Base-by-base conservation (phyloP, 2,888 invertebrate genomes). In the Stenodera caucasica region DNA sequence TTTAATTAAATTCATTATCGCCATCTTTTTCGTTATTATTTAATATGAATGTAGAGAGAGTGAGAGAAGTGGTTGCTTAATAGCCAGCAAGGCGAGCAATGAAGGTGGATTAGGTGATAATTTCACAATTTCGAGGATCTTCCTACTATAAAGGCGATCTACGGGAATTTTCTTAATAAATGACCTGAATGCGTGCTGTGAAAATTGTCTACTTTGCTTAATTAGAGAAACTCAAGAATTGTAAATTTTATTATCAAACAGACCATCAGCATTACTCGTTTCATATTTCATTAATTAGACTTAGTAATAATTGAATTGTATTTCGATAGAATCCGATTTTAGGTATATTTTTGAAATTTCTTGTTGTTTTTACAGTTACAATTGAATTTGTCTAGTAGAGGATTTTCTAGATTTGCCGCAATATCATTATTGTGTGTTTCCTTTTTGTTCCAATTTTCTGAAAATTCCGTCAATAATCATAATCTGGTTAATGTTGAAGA, bases 131-230 rank as follows among this genome's bases (percentile, higher is more conserved):
- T 45, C 5, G 21, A 18, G 45, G 11, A 7, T 11, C 18, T 45
- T 45, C 15, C n/a, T n/a, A 45, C n/a, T n/a, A n/a, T n/a, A n/a
- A n/a, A 4, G 21, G 21, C 18, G 15, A 21, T 21, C 12, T 21
- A 21, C 8, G n/a, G n/a, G 45, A 18, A 45, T 45, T 21, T 21
- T 45, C 15, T 45, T 45, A 45, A 45, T 45, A 45, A 45, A 45
- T 21, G 21, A 5, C 15, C 21, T 8, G 21, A 8, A 15, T 37
- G 14, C 8, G 15, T 15, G n/a, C 37, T 37, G 37, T 37, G 37
- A 37, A 37, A 15, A 45, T 21, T 45, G 6, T 18, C 35, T 35
- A 15, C 21, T 45, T 21, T 18, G 15, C 45, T 45, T 45, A 45
- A 45, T 45, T 45, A 21, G 45, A 21, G 15, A n/a, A n/a, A n/a